phyloP scores from a whole-genome alignment of 2,797 vertebrate genomes.

The Sebastes melanostomus region DNA sequence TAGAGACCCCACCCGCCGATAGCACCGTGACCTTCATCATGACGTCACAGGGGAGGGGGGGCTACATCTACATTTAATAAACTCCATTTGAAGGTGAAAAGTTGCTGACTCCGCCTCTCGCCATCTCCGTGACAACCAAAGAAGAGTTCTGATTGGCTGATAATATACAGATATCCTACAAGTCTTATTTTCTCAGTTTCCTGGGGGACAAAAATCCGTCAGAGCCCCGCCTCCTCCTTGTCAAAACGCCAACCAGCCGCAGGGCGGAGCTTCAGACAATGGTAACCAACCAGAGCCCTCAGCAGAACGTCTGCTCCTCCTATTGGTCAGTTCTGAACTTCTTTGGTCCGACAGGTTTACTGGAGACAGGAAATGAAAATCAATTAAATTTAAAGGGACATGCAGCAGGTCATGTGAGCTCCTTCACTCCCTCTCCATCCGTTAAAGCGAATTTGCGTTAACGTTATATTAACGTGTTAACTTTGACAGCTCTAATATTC shows the following conservation, averaged over 20 bases:
- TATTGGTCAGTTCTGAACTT: slow-evolving; percentile 88
- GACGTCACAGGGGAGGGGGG: no score
- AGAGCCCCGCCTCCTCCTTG: not conserved
- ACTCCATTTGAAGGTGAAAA: slow-evolving; percentile 24
- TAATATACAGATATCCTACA: slow-evolving; percentile 67
- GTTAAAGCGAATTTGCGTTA: no score
- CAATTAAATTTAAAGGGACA: not conserved
- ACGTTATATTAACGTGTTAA: no score
- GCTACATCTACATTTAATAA: slow-evolving; percentile 18
- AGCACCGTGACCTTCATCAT: not conserved
- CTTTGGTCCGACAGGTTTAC: slow-evolving; percentile 88
- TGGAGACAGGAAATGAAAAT: slow-evolving; percentile 41
- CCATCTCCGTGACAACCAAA: slow-evolving; percentile 51
- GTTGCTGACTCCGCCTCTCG: not conserved
- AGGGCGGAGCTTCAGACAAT: not conserved
- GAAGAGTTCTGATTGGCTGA: slow-evolving; percentile 42
- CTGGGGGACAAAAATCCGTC: not conserved
- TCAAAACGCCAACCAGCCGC: not conserved
- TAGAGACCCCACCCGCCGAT: not conserved
- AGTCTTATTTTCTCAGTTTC: slow-evolving; percentile 49
- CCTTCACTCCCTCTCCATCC: no score
- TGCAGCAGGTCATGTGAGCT: not conserved
- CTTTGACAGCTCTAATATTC: no score
- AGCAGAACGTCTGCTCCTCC: not conserved
- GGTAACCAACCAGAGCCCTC: slow-evolving; percentile 47